These are phyloP conservation scores for Podarcis muralis DNA, from an alignment of 2,113 vertebrate species.

Conservation along the genomic window DNA sequence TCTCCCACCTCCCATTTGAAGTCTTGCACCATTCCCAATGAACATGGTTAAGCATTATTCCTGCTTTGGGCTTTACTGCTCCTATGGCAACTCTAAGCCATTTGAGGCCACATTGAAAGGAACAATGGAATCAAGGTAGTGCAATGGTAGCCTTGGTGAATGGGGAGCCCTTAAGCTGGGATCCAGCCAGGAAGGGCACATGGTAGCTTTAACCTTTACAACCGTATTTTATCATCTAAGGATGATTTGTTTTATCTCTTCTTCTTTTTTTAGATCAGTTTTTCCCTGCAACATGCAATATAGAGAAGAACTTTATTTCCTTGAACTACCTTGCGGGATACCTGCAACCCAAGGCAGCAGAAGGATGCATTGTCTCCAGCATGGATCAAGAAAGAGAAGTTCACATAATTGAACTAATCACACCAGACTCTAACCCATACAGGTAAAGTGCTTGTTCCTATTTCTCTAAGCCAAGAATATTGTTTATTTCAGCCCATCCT, in stretches of 20 bases:
- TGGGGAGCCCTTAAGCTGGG: not conserved
- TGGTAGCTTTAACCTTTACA: not conserved
- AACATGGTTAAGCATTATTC: not conserved
- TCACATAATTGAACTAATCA: constrained; percentile 93
- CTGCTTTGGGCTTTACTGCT: not conserved
- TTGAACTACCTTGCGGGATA: constrained; percentile 96
- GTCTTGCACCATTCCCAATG: not conserved
- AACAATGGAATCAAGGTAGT: not conserved
- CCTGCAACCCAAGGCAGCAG: constrained; percentile 85
- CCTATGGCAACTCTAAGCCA: not conserved
- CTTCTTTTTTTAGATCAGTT: constrained; percentile 80
- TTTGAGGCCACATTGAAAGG: not conserved
- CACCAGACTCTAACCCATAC: constrained; percentile 88
- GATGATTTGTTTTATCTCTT: constrained; percentile 8
- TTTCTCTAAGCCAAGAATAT: not conserved
- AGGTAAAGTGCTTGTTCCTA: constrained; percentile 77
- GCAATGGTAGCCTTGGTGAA: not conserved
- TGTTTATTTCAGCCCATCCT: not conserved
- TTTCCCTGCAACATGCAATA: constrained; percentile 87
- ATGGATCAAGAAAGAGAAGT: constrained; percentile 82
- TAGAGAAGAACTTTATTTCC: constrained; percentile 93
- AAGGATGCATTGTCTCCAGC: constrained; percentile 85
- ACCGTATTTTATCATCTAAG: not conserved
- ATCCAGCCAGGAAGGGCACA: not conserved
- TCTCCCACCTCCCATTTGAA: not conserved